phyloP scores from a whole-genome alignment of 2,797 vertebrate genomes.

The Gallinago stenura region DNA sequence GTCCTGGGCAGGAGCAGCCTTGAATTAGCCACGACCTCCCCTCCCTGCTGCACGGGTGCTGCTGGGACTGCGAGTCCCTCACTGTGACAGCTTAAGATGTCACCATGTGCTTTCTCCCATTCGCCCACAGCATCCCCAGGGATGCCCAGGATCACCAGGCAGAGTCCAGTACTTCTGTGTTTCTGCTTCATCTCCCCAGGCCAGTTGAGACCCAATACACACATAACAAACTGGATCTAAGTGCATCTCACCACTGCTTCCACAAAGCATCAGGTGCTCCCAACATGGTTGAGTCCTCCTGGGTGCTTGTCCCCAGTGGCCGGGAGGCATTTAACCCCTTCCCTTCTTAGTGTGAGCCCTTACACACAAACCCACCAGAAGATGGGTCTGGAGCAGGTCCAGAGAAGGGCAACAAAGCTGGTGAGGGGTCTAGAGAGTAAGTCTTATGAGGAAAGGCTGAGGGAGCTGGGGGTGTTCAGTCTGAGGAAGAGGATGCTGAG shows the following conservation, averaged over 20 bases:
- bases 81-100: neutral
- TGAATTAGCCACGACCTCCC: neutral
- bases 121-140: neutral
- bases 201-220: neutral
- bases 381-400: no score
- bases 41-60: neutral
- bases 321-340: neutral
- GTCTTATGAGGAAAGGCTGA: no score
- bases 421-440: no score
- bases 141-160: neutral
- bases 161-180: neutral
- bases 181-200: neutral
- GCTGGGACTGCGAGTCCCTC: neutral
- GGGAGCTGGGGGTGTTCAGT: no score
- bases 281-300: neutral
- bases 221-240: neutral
- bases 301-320: neutral
- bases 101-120: neutral
- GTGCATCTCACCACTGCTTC: neutral
- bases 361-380: neutral
- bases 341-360: neutral
- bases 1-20: neutral
- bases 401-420: no score
- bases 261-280: neutral
- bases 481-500: no score